Percentiles rank a stretch among this genome's conserved stretches.
These are phyloP conservation scores for Echiichthys vipera DNA, from an alignment of 2,797 vertebrate species.

Conservation along the genomic window DNA sequence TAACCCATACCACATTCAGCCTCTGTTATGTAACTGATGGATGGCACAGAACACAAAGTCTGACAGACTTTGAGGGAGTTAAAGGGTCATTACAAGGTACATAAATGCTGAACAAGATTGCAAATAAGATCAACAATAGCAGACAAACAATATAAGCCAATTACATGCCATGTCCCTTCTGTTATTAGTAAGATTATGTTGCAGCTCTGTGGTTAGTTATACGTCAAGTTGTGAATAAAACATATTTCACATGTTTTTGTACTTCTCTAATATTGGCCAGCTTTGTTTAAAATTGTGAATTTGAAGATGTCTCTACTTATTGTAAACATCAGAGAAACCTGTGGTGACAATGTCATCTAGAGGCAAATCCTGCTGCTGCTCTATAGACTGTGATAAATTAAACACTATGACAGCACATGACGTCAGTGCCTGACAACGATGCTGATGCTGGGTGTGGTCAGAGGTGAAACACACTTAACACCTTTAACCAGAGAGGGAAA, in stretches of 20 bases:
- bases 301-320: not conserved
- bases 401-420: not conserved
- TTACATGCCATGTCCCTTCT: conserved; percentile 31
- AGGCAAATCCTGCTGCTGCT: not conserved
- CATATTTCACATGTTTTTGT: not conserved
- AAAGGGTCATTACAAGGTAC: conserved; percentile 29
- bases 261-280: not conserved
- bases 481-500: not conserved
- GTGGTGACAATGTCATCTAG: conserved; percentile 5
- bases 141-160: conserved; percentile 44
- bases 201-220: conserved; percentile 29
- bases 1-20: conserved; percentile 32
- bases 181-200: conserved; percentile 29
- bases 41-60: conserved; percentile 26
- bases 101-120: conserved; percentile 40
- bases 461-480: not conserved
- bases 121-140: conserved; percentile 50
- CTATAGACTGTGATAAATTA: not conserved
- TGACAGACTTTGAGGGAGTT: conserved; percentile 36
- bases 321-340: not conserved
- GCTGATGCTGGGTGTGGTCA: not conserved
- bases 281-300: not conserved
- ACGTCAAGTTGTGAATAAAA: conserved; percentile 6
- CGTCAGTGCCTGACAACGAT: not conserved
- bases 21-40: conserved; percentile 53